Evolutionary conservation across 2,888 invertebrate genomes (phyloP).

Genomic region (Hirtodrosophila confusa): DNA sequence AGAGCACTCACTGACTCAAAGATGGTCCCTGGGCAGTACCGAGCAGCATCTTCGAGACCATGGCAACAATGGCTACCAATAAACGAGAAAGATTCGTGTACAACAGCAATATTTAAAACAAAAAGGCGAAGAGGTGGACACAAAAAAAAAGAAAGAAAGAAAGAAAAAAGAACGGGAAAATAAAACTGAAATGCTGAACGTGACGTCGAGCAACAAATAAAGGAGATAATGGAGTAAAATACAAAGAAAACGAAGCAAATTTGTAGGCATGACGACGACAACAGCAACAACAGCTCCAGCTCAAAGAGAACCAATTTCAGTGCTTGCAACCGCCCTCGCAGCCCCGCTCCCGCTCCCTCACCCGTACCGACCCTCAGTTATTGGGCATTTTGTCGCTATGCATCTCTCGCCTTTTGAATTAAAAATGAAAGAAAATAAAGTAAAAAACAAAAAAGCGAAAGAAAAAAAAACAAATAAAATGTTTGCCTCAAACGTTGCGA

Average conservation of each 20-base stretch:
- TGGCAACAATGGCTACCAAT: constrained; percentile 29
- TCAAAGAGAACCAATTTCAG: constrained; percentile 29
- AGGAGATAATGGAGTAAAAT: background rate
- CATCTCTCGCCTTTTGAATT: constrained; percentile 42
- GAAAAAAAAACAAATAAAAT: constrained; percentile 7
- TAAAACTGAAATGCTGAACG: constrained; percentile 29
- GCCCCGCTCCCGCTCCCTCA: too few species aligned
- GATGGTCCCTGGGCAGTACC: constrained; percentile 26
- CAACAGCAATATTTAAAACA: constrained; percentile 28
- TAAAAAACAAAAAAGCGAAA: background rate
- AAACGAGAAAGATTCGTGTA: constrained; percentile 25
- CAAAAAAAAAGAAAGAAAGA: too few species aligned
- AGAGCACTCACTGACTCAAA: constrained; percentile 2
- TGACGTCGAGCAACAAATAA: too few species aligned
- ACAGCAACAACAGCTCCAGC: background rate
- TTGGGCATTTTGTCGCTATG: constrained; percentile 27
- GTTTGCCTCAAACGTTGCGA: constrained; percentile 32
- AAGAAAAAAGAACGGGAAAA: too few species aligned
- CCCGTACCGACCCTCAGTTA: background rate
- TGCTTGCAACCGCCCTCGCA: constrained; percentile 3
- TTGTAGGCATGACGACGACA: constrained; percentile 42
- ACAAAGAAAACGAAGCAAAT: constrained; percentile 1
- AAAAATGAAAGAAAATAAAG: constrained; percentile 7
- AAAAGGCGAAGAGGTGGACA: constrained; percentile 13
- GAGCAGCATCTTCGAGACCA: constrained; percentile 34